These are phyloP conservation scores for Drosophila conformis DNA, from an alignment of 2,888 invertebrate species.

Conservation along the genomic window DNA sequence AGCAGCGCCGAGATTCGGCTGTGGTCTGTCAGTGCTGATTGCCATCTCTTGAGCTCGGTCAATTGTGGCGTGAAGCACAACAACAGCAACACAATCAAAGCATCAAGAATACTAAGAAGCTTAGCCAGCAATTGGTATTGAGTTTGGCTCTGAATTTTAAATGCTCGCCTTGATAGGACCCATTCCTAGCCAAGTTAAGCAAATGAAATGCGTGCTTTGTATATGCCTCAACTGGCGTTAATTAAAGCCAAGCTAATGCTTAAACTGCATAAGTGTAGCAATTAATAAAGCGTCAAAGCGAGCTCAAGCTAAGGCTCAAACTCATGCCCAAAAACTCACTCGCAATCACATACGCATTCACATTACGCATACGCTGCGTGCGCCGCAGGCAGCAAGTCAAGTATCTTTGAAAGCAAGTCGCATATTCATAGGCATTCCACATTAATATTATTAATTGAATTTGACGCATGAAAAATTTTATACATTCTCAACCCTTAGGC, in stretches of 20 bases:
- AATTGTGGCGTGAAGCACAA: conserved; percentile 59
- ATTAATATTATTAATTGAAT: conserved; percentile 80
- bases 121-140: conserved; percentile 54
- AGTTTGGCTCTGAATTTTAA: conserved; percentile 54
- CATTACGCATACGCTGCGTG: conserved; percentile 58
- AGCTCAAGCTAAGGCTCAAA: conserved; percentile 1
- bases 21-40: conserved; percentile 54
- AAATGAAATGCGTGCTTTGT: conserved; percentile 39
- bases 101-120: conserved; percentile 71
- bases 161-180: conserved; percentile 22
- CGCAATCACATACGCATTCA: conserved; percentile 16
- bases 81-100: conserved; percentile 18
- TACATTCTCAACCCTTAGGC: conserved; percentile 51
- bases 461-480: conserved; percentile 76
- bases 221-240: conserved; percentile 38
- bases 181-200: conserved; percentile 17
- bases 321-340: conserved; percentile 4
- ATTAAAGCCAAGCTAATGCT: conserved; percentile 55
- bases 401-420: conserved; percentile 39
- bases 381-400: conserved; percentile 53
- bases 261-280: conserved; percentile 64
- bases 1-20: conserved; percentile 59
- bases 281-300: conserved; percentile 62
- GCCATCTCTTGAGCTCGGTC: conserved; percentile 65
- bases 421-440: conserved; percentile 66